Conservation (phyloP, 2,797 vertebrate genomes). For the Morelia viridis region DNA sequence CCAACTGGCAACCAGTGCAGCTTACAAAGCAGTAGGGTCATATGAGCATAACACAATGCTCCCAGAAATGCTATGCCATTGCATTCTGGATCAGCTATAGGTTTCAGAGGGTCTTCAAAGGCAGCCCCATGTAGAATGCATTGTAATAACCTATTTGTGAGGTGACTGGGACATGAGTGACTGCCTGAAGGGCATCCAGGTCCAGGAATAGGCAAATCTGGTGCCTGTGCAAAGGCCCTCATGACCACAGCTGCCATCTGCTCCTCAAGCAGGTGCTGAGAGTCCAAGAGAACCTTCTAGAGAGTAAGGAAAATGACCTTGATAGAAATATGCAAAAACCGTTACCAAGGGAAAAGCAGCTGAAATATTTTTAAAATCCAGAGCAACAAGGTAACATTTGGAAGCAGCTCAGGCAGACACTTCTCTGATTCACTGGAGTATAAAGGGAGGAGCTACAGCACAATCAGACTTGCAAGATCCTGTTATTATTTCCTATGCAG, state of each 20-base stretch:
- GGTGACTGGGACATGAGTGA: background rate
- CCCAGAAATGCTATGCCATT: background rate
- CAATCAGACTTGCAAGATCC: background rate
- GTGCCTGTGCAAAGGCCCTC: background rate
- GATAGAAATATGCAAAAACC: background rate
- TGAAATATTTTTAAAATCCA: background rate
- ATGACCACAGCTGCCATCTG: background rate
- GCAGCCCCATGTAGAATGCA: background rate
- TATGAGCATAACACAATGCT: background rate
- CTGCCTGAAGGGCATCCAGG: background rate
- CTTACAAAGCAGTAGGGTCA: background rate
- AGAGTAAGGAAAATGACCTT: background rate
- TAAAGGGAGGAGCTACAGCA: background rate
- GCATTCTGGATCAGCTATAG: background rate
- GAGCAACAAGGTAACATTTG: background rate
- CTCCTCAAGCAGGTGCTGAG: background rate
- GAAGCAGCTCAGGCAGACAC: background rate
- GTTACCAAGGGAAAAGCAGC: background rate
- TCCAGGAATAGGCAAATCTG: no score
- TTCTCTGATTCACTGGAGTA: background rate
- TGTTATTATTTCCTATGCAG: background rate
- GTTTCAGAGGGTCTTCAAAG: background rate
- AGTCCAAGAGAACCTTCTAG: background rate
- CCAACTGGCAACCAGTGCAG: background rate
- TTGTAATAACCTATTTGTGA: background rate